Evolutionary conservation across 92 coral and sea anemone species (phyloP), one percentile per base, ranked within the genome.

Genomic region (Desmophyllum pertusum): DNA sequence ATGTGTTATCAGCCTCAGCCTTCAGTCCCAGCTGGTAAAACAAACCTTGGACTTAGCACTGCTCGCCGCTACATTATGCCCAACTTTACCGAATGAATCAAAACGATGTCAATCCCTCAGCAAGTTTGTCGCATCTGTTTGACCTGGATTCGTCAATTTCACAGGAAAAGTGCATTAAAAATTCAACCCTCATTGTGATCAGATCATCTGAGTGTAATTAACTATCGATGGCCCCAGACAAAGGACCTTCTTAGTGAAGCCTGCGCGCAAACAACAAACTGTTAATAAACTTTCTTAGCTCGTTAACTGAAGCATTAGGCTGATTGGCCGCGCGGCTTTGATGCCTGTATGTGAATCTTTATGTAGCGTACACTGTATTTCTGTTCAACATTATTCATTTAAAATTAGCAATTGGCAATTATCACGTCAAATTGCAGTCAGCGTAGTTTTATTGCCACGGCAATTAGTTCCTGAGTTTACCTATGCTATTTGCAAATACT

Each of bases 401-500:
- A 33, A 59, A n/a, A 36, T 10, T 45, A 39, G 36, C 17, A 7
- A n/a, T 51, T 5, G 31, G n/a, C 48, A 66, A 37, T 52, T 55
- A 8, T 67, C 76, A 45, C 42, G 29, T 37, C n/a, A 50, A 50
- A 37, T 45, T 23, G 40, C 42, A 67, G 57, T 68, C 64, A 36
- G 35, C 15, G 15, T 7, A 66, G 84, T 80, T 52, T 67, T 31
- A 50, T 68, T 31, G 7, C 76, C 48, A 69, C 37, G 63, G 62
- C 67, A 67, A 80, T 80, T 68, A 80, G 25, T 5, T 18, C 23
- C 1, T 68, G 19, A 10, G 84, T 80, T 67, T 80, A 68, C 76
- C 48, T 80, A 63, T 35, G 67, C 37, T 80, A 37, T 80, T 80
- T 80, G 84, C 51, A 68, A 66, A 38, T 52, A 1, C 76, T 80